These are phyloP conservation scores for Porites australiensis DNA, from an alignment of 64 coral and sea anemone species.

Conservation along the genomic window DNA sequence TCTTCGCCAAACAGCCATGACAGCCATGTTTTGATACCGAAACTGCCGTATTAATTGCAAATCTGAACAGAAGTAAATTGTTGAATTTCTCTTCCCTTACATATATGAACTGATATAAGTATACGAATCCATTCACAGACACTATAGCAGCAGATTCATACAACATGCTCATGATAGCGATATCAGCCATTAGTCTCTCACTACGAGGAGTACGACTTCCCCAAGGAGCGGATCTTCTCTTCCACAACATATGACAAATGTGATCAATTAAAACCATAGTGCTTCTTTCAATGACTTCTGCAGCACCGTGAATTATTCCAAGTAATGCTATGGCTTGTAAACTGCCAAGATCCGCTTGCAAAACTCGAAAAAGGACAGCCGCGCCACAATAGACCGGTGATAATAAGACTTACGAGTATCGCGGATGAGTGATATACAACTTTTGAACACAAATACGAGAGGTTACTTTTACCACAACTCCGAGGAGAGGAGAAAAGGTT, in stretches of 20 bases:
- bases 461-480: neutral
- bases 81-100: neutral
- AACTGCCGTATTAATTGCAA: too few relatives aligned
- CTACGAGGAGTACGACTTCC: neutral
- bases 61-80: too few relatives aligned
- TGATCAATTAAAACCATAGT: too few relatives aligned
- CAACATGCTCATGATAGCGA: constrained; percentile 21
- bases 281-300: too few relatives aligned
- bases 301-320: constrained; percentile 6
- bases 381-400: neutral
- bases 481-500: neutral
- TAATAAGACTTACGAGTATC: neutral
- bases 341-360: neutral
- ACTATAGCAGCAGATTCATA: neutral
- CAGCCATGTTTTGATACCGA: neutral
- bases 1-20: constrained; percentile 21
- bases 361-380: neutral
- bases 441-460: neutral
- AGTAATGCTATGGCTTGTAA: neutral
- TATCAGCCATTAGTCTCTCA: neutral
- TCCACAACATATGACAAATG: neutral
- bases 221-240: neutral
- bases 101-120: constrained; percentile 7
- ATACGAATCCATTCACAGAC: neutral
- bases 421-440: neutral